Base-by-base conservation (phyloP, 2,113 vertebrate species). In the Atrichornis clamosus region DNA sequence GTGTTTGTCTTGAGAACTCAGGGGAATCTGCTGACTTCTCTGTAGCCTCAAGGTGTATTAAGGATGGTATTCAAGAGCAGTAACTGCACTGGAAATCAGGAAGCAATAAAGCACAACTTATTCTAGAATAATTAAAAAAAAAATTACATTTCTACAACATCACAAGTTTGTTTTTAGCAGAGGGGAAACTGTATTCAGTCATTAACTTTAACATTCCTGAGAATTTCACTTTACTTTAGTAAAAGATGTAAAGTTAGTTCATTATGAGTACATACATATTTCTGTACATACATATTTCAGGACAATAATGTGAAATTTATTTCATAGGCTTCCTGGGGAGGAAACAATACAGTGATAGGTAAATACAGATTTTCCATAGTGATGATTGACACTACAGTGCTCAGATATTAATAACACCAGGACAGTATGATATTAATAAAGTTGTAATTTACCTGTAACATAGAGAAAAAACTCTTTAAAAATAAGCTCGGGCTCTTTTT, bases 1-100 rank as follows among this genome's bases (percentile, higher is more conserved):
- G 6, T 85, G 76, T 93, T 97, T 96, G 59, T 89, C 81, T 88
- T 94, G 75, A 89, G 59, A 91, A 82, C 90, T 96, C 87, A 60
- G 50, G 87, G 84, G 70, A 96, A 90, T 80, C 46, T 39, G 35
- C 69, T 92, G 74, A 75, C 75, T 94, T 96, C 83, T 60, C n/a
- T 91, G 74, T 68, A 91, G 84, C 93, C 72, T 94, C 56, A 53
- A 81, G 59, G 26, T 93, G 47, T 80, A 79, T 89, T 93, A 87
- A 59, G 53, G 18, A 65, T 68, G 33, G 24, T 76, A 63, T 53
- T 79, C 47, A 88, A 81, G 72, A 93, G 58, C n/a, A 83, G 49
- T 39, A 82, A 84, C 44, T 72, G 55, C 68, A 27, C 12, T 91
- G 79, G 68, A 91, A 96, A 77, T 55, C 49, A 85, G 67, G n/a